Percentiles rank a stretch among this genome's conserved stretches.
These are phyloP conservation scores for Acinonyx jubatus DNA, from an alignment of 2,113 vertebrate species.

Conservation along the genomic window DNA sequence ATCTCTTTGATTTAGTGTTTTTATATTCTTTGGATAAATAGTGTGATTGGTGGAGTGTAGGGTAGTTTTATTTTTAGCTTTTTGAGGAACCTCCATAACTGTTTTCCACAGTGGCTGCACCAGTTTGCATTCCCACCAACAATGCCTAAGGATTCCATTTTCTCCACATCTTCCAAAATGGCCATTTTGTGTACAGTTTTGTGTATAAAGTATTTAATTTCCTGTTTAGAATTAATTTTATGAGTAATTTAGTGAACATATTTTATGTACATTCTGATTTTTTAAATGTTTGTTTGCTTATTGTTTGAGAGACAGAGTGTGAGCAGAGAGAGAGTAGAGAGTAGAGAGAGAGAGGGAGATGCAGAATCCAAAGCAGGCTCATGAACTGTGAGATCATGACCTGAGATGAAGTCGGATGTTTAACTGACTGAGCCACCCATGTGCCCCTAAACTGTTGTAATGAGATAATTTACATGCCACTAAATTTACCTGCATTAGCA, in stretches of 20 bases:
- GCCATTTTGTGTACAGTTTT: neutral
- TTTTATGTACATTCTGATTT: neutral
- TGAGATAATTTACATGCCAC: neutral
- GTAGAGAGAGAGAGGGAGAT: too few relatives aligned
- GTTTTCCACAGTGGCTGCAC: neutral
- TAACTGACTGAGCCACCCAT: too few relatives aligned
- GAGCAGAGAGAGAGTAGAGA: too few relatives aligned
- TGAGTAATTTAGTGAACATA: slow-evolving; percentile 6
- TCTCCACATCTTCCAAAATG: neutral
- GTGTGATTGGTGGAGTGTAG: neutral
- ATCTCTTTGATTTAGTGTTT: neutral
- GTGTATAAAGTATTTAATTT: slow-evolving; percentile 30
- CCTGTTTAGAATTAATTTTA: slow-evolving; percentile 38
- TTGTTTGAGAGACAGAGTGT: too few relatives aligned
- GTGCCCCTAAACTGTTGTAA: neutral
- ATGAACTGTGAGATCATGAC: too few relatives aligned
- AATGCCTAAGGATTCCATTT: neutral
- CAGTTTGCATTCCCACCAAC: neutral
- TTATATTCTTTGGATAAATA: neutral
- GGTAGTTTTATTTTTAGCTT: neutral
- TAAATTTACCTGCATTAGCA: neutral
- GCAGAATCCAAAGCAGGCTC: too few relatives aligned
- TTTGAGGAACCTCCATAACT: neutral
- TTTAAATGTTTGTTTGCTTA: neutral
- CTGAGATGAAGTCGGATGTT: too few relatives aligned